phyloP scores from a whole-genome alignment of 2,888 invertebrate genomes.

The Geophilus truncorum region DNA sequence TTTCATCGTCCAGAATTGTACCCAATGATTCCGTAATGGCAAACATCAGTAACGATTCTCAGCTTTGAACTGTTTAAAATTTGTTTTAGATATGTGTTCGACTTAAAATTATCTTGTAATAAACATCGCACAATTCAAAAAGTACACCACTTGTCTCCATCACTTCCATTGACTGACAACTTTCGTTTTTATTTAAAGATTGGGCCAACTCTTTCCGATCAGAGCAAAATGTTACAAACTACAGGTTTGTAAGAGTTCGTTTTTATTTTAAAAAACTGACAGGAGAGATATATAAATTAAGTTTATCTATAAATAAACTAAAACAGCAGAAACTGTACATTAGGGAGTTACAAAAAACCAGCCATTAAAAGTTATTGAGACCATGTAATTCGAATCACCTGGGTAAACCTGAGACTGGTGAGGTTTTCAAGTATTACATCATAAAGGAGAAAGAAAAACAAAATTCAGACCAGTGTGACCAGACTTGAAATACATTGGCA shows the following conservation, averaged over 20 bases:
- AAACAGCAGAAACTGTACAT: not conserved
- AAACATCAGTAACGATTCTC: not conserved
- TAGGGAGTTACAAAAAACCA: not conserved
- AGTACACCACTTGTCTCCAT: too few relatives aligned
- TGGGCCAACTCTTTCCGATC: not conserved
- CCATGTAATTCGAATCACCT: not conserved
- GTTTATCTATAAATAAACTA: not conserved
- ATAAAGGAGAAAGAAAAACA: not conserved
- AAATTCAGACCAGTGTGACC: not conserved
- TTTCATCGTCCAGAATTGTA: not conserved
- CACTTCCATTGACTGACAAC: not conserved
- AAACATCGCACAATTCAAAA: not conserved
- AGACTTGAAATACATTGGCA: not conserved
- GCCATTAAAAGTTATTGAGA: not conserved
- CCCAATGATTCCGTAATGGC: not conserved
- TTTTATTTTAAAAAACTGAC: not conserved
- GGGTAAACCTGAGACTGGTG: not conserved
- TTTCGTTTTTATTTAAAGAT: not conserved
- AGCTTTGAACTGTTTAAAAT: not conserved
- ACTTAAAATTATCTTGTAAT: not conserved
- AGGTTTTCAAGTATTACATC: not conserved
- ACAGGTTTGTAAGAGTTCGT: not conserved
- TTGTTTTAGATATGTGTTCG: not conserved
- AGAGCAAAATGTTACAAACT: not conserved
- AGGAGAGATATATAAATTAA: not conserved